These are phyloP conservation scores for Muscicapa comitata DNA, from an alignment of 2,797 vertebrate species.

Conservation along the genomic window DNA sequence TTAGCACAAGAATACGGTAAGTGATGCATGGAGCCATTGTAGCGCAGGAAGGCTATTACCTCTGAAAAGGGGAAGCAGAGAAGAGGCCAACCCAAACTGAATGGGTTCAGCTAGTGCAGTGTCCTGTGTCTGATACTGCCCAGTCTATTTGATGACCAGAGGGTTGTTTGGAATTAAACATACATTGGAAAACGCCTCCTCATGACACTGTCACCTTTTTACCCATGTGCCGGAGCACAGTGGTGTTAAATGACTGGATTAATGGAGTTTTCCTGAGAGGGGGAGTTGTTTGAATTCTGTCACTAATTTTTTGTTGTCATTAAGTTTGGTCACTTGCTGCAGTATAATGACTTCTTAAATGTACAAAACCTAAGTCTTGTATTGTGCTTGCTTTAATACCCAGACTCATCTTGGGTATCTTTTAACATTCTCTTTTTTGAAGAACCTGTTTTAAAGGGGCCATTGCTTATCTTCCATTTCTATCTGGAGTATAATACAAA, in stretches of 20 bases:
- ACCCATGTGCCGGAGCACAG: not conserved
- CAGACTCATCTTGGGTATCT: not conserved
- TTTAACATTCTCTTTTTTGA: not conserved
- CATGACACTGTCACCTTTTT: not conserved
- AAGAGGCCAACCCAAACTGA: not conserved
- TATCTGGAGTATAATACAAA: not conserved
- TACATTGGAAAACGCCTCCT: not conserved
- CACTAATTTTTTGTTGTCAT: not conserved
- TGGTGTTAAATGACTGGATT: not conserved
- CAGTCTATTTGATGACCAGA: not conserved
- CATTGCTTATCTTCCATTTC: not conserved
- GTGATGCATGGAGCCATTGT: not conserved
- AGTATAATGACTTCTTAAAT: not conserved
- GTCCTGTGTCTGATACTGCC: not conserved
- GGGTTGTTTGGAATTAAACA: not conserved
- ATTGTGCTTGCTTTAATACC: not conserved
- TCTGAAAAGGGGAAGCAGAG: not conserved
- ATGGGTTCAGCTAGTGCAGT: not conserved
- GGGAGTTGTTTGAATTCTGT: not conserved
- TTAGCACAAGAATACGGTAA: not conserved
- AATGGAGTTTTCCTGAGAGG: not conserved
- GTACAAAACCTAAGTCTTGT: not conserved
- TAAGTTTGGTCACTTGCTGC: not conserved
- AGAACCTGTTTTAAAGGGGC: not conserved
- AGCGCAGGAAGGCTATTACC: not conserved